These are phyloP conservation scores for Physella acuta DNA, from an alignment of 1,140 invertebrate species.

Conservation along the genomic window DNA sequence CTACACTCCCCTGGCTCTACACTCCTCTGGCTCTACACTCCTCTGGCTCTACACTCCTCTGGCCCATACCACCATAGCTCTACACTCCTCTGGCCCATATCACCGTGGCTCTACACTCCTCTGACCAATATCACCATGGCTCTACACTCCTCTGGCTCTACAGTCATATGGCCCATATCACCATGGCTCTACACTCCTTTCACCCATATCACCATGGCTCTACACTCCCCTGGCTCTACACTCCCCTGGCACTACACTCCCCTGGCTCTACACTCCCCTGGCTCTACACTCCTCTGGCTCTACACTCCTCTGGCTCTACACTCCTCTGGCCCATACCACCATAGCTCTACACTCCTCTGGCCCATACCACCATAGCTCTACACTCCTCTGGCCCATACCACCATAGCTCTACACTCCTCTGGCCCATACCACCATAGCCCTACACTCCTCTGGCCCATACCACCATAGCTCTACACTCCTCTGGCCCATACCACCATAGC, in stretches of 20 bases:
- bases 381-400: background rate
- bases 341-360: background rate
- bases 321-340: background rate
- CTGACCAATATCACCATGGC: background rate
- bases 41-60: background rate
- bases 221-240: background rate
- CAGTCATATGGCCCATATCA: background rate
- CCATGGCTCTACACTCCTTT: background rate
- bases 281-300: background rate
- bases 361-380: background rate
- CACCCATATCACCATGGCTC: background rate
- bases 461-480: background rate
- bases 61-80: background rate
- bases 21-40: background rate
- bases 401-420: background rate
- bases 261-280: background rate
- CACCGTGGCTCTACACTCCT: background rate
- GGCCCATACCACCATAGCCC: background rate
- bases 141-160: background rate
- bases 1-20: background rate
- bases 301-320: background rate
- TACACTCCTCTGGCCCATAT: background rate
- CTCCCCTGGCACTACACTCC: background rate
- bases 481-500: background rate
- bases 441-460: background rate